Evolutionary conservation across 2,888 invertebrate species (phyloP).

Genomic region (Anoncus sp.): DNA sequence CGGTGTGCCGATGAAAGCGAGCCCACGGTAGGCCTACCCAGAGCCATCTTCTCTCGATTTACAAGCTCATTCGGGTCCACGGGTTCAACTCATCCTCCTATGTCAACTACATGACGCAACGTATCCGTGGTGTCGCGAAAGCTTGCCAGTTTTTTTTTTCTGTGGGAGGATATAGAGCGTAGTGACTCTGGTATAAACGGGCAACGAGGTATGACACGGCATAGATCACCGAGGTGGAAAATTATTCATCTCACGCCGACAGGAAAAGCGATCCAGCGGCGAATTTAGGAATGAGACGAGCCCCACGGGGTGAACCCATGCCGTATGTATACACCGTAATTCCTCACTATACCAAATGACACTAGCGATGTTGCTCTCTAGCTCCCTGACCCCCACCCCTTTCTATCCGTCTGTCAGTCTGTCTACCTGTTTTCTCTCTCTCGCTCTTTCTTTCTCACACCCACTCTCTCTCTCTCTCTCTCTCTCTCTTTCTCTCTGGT

Average conservation of each 20-base stretch:
- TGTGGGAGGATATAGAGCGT: constrained; percentile 23
- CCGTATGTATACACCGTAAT: constrained; percentile 24
- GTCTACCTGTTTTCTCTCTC: no score
- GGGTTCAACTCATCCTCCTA: constrained; percentile 50
- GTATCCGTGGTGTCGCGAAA: constrained; percentile 42
- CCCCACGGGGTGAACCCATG: constrained; percentile 57
- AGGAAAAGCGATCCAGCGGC: constrained; percentile 71
- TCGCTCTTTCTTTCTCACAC: constrained; percentile 17
- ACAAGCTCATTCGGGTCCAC: constrained; percentile 51
- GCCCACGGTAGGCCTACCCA: constrained; percentile 34
- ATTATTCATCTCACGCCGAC: constrained; percentile 76
- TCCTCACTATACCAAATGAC: constrained; percentile 4
- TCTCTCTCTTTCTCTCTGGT: constrained; percentile 60
- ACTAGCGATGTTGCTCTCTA: constrained; percentile 2
- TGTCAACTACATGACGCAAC: constrained; percentile 53
- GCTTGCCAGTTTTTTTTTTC: constrained; percentile 49
- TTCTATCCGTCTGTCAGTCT: no score
- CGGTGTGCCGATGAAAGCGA: constrained; percentile 49
- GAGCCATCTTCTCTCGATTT: constrained; percentile 52
- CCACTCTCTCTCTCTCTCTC: constrained; percentile 12
- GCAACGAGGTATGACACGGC: constrained; percentile 43
- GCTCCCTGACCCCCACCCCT: no score
- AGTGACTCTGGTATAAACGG: constrained; percentile 15
- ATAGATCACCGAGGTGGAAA: constrained; percentile 66
- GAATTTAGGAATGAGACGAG: constrained; percentile 77